Conservation (phyloP, 1,140 invertebrate genomes). For the Myzus persicae region DNA sequence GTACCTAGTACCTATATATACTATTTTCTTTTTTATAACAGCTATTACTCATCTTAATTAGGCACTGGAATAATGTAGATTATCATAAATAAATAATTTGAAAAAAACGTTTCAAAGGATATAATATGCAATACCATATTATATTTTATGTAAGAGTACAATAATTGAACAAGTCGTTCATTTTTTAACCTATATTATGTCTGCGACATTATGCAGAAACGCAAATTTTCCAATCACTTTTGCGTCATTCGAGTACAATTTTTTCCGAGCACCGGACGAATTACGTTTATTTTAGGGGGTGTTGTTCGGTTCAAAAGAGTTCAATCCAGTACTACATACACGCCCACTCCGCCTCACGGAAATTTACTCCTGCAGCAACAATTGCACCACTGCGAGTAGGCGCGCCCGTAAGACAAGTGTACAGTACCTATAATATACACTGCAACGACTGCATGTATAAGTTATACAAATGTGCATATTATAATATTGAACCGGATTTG, state of each 20-base stretch:
- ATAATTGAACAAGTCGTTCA: neutral
- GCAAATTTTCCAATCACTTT: neutral
- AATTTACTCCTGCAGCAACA: neutral
- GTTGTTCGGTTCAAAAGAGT: neutral
- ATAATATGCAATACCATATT: no score
- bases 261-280: neutral
- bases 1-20: no score
- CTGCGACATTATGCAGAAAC: neutral
- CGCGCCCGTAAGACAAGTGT: neutral
- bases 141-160: no score
- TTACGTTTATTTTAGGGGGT: neutral
- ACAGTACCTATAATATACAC: neutral
- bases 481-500: neutral
- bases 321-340: neutral
- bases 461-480: neutral
- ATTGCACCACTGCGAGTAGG: neutral
- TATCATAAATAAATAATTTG: neutral
- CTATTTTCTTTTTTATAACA: no score
- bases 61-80: neutral
- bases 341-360: neutral
- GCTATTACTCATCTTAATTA: neutral
- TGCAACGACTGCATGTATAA: neutral
- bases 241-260: neutral
- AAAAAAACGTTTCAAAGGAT: neutral
- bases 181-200: neutral